Conservation (phyloP, 2,888 invertebrate genomes). For the Auanema freiburgensis region DNA sequence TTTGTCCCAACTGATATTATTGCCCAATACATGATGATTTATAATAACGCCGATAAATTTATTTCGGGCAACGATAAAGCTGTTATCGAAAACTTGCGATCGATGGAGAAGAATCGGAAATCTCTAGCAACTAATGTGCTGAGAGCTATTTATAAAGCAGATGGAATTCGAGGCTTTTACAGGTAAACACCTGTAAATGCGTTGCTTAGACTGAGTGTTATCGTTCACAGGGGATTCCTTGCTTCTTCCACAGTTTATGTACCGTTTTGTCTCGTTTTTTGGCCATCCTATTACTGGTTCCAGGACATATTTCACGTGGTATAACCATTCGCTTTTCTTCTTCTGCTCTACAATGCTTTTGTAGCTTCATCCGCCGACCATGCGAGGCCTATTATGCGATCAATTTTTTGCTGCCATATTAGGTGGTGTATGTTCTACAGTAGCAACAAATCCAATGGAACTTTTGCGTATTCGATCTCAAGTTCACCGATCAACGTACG, state of each 20-base stretch:
- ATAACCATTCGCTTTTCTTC: not conserved
- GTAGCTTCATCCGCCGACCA: conserved; percentile 24
- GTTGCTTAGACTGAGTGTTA: not conserved
- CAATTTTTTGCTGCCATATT: conserved; percentile 44
- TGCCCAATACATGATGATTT: conserved; percentile 54
- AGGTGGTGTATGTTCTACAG: conserved; percentile 39
- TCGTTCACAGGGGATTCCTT: conserved; percentile 34
- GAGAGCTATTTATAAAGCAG: conserved; percentile 40
- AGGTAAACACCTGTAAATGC: conserved; percentile 11
- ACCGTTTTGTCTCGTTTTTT: conserved; percentile 45
- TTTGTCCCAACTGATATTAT: conserved; percentile 54
- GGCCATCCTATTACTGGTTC: conserved; percentile 43
- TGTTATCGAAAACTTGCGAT: conserved; percentile 32
- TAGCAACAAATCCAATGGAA: conserved; percentile 50
- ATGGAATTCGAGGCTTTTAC: conserved; percentile 47
- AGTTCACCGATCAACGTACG: conserved; percentile 5
- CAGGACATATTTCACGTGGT: conserved; percentile 33
- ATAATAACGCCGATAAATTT: conserved; percentile 44
- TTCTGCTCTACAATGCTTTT: conserved; percentile 1
- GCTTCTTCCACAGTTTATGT: conserved; percentile 44
- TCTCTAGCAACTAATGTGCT: conserved; percentile 32
- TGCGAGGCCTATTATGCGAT: conserved; percentile 35
- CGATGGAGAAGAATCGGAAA: conserved; percentile 8
- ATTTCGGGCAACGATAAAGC: conserved; percentile 34
- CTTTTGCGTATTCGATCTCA: conserved; percentile 47